Evolutionary conservation across 2,113 vertebrate genomes (phyloP).

Genomic region (Anoplopoma fimbria): DNA sequence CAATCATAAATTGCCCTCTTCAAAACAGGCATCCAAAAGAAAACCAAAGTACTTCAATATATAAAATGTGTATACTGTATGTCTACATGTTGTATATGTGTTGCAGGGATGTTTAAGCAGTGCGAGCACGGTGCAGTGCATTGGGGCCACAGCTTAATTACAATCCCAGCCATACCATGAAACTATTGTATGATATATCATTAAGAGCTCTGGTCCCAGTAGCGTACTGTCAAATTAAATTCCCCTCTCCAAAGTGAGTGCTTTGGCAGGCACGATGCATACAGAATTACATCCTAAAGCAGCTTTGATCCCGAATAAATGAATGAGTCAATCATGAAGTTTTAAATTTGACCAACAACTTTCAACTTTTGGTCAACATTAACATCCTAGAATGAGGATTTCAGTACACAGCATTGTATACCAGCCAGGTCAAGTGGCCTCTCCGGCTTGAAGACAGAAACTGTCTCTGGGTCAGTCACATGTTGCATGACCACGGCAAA

Average conservation of each 20-base stretch:
- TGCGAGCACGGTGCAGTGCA: not conserved
- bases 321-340: not conserved
- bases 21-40: not conserved
- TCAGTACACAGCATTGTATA: not conserved
- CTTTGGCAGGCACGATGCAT: not conserved
- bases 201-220: not conserved
- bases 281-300: not conserved
- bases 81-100: not conserved
- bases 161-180: not conserved
- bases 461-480: slow-evolving; percentile 1
- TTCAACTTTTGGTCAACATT: not conserved
- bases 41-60: not conserved
- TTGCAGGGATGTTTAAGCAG: not conserved
- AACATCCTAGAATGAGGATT: not conserved
- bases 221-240: slow-evolving; percentile 8
- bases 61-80: not conserved
- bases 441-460: not conserved
- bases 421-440: not conserved
- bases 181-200: not conserved
- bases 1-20: not conserved
- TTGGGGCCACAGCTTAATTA: not conserved
- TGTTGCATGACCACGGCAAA: not conserved
- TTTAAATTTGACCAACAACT: slow-evolving; percentile 10
- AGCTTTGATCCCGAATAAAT: not conserved
- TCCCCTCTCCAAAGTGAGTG: not conserved